These are phyloP conservation scores for Phylloscopus collybita DNA, from an alignment of 2,797 vertebrate genomes.

Conservation along the genomic window DNA sequence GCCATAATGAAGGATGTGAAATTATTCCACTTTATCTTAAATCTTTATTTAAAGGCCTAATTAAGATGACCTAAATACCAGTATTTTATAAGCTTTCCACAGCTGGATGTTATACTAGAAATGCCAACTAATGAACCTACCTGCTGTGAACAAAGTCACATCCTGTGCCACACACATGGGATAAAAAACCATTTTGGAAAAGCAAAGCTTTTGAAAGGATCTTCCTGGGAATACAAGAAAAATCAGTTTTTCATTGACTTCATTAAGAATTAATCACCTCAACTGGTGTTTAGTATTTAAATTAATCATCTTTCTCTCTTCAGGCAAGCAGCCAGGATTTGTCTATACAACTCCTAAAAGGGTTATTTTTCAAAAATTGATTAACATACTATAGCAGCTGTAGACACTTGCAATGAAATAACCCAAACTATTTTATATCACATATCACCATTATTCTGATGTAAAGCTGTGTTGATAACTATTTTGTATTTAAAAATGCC, in stretches of 20 bases:
- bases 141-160: constrained; percentile 38
- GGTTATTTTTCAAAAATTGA: neutral
- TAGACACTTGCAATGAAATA: neutral
- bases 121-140: constrained; percentile 27
- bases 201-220: constrained; percentile 30
- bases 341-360: neutral
- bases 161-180: neutral
- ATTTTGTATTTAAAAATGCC: neutral
- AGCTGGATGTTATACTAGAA: constrained; percentile 46
- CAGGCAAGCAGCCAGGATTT: neutral
- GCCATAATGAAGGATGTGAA: neutral
- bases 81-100: constrained; percentile 32
- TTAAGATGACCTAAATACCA: constrained; percentile 59
- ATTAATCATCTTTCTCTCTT: neutral
- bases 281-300: constrained; percentile 9
- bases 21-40: constrained; percentile 20
- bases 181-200: neutral
- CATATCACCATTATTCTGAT: neutral
- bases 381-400: neutral
- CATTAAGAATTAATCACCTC: constrained; percentile 20
- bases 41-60: constrained; percentile 22
- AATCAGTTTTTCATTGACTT: constrained; percentile 11
- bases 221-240: constrained; percentile 6
- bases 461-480: neutral
- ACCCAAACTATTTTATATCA: neutral